A percentile compares a stretch with the other conserved stretches of the same genome.
Evolutionary conservation across 2,113 vertebrate genomes (phyloP).

Genomic region (Paratilapia polleni): DNA sequence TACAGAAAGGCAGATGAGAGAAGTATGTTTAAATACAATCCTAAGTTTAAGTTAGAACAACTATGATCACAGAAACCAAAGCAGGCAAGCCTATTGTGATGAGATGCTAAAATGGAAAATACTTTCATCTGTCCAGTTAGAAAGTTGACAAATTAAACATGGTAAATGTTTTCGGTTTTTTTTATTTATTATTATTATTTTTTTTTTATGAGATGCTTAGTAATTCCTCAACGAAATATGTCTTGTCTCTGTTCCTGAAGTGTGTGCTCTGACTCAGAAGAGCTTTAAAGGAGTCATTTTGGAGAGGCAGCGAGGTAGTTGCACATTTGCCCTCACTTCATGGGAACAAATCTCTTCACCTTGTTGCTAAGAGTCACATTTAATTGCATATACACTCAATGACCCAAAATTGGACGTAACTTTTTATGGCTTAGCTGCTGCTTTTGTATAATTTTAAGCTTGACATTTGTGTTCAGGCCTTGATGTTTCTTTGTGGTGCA

Average conservation of each 20-base stretch:
- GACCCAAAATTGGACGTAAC: neutral
- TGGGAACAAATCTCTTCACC: neutral
- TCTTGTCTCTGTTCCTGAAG: neutral
- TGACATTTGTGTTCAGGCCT: neutral
- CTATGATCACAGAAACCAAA: neutral
- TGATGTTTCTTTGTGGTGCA: neutral
- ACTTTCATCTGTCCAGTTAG: neutral
- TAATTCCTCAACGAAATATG: conserved; percentile 3
- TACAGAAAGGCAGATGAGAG: neutral
- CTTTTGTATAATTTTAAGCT: neutral
- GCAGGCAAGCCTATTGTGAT: neutral
- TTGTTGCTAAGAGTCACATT: neutral
- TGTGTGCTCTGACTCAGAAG: neutral
- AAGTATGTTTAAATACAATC: neutral
- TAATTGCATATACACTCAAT: neutral
- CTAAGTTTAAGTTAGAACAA: neutral
- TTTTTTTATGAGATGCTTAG: neutral
- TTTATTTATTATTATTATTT: too few relatives aligned
- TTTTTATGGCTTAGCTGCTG: neutral
- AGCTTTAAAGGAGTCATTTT: neutral
- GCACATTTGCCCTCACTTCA: neutral
- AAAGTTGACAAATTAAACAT: neutral
- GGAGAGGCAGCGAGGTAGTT: neutral
- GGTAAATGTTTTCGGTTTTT: neutral
- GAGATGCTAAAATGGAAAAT: neutral